These are phyloP conservation scores for Nyctibius bracteatus DNA, from an alignment of 2,113 vertebrate species.

Conservation along the genomic window DNA sequence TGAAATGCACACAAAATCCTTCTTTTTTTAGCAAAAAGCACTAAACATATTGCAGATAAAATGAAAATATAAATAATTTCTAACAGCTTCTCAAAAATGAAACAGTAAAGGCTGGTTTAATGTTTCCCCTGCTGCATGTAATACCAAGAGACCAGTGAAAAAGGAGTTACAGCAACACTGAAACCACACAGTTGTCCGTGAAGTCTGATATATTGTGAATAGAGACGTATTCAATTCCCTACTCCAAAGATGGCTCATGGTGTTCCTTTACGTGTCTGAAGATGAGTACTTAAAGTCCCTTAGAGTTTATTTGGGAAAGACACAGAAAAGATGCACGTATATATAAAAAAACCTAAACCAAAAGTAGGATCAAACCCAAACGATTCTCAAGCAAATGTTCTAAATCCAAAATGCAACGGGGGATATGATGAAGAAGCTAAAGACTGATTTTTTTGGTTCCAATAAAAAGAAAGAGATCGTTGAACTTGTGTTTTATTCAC, in stretches of 20 bases:
- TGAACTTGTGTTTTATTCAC: background rate
- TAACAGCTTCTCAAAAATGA: background rate
- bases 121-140: background rate
- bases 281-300: background rate
- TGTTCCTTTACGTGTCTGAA: background rate
- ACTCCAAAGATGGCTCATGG: background rate
- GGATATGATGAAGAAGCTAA: background rate
- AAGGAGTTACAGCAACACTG: background rate
- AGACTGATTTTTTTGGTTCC: background rate
- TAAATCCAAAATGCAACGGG: accelerated
- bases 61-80: background rate
- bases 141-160: background rate
- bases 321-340: background rate
- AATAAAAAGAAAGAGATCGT: background rate
- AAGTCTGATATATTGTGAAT: background rate
- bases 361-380: background rate
- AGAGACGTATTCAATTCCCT: background rate
- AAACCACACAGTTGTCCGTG: background rate
- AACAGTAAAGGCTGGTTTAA: background rate
- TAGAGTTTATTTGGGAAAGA: background rate
- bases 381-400: background rate
- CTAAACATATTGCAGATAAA: background rate
- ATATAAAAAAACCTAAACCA: background rate
- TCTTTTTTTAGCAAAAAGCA: background rate
- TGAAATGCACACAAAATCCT: background rate